These are phyloP conservation scores for Ursus arctos DNA, from an alignment of 2,113 vertebrate species.

Conservation along the genomic window DNA sequence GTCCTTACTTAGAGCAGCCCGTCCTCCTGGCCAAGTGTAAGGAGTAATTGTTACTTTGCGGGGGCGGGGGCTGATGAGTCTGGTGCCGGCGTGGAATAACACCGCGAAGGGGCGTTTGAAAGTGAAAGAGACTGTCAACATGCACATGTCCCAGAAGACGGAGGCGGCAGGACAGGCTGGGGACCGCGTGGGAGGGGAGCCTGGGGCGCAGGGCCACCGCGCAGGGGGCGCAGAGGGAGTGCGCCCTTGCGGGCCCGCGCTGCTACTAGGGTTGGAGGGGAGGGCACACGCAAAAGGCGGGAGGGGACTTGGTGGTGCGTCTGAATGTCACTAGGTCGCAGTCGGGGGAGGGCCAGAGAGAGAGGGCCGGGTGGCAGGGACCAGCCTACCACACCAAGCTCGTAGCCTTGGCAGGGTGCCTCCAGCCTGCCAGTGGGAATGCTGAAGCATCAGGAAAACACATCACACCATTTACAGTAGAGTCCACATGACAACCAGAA, in stretches of 20 bases:
- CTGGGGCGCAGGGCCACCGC: background rate
- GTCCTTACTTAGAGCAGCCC: background rate
- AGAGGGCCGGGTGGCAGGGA: background rate
- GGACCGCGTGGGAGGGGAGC: fast-evolving
- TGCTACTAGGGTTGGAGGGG: fast-evolving
- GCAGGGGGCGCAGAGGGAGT: background rate
- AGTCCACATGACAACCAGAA: background rate
- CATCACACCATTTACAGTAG: background rate
- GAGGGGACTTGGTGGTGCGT: background rate
- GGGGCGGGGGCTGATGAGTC: background rate
- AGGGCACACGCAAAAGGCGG: background rate
- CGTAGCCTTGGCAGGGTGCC: background rate
- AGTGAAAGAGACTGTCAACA: background rate
- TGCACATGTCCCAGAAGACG: background rate
- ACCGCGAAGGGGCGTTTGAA: background rate
- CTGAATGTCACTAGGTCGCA: background rate
- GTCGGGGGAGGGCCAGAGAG: background rate
- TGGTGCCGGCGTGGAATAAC: background rate
- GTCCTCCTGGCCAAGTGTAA: background rate
- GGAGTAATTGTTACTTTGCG: background rate
- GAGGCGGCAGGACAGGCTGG: fast-evolving
- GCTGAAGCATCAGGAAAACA: background rate
- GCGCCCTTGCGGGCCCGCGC: background rate
- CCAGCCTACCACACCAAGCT: background rate
- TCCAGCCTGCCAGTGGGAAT: background rate